Evolutionary conservation across 2,888 invertebrate species (phyloP).

Genomic region (Lacanobia wlatinum): DNA sequence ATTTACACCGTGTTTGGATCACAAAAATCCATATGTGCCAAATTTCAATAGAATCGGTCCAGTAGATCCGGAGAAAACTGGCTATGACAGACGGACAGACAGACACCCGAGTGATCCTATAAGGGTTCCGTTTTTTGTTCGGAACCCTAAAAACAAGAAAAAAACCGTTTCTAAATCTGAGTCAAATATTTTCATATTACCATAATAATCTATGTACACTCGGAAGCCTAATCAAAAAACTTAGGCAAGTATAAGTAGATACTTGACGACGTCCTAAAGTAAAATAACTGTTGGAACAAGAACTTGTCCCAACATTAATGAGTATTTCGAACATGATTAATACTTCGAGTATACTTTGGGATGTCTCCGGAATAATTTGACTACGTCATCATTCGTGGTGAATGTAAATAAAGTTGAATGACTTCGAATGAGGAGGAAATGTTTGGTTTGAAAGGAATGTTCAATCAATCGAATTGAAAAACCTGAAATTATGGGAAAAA

Average conservation of each 20-base stretch:
- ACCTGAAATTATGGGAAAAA: too few relatives aligned
- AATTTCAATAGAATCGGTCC: too few relatives aligned
- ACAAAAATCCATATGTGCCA: too few relatives aligned
- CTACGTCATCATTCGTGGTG: background rate
- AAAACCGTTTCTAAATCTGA: background rate
- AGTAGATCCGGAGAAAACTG: too few relatives aligned
- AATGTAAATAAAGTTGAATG: slow-evolving; percentile 7
- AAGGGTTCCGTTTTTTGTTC: too few relatives aligned
- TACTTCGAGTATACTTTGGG: slow-evolving; percentile 37
- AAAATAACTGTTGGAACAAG: slow-evolving; percentile 38
- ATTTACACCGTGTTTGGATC: too few relatives aligned
- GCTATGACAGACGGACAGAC: too few relatives aligned
- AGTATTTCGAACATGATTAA: slow-evolving; percentile 47
- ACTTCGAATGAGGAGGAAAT: background rate
- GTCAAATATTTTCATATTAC: background rate
- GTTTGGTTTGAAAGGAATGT: background rate
- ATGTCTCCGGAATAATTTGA: slow-evolving; percentile 18
- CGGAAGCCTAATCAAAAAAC: slow-evolving; percentile 37
- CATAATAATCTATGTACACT: slow-evolving; percentile 13
- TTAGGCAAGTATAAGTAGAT: slow-evolving; percentile 1
- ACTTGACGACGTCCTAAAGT: slow-evolving; percentile 16
- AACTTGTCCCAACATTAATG: slow-evolving; percentile 51
- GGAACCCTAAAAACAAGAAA: background rate
- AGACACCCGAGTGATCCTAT: too few relatives aligned
- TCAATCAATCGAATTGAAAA: background rate